A percentile compares a stretch with the other conserved stretches of the same genome.
Conservation (phyloP, 1,140 invertebrate genomes). For the Diachasmimorpha longicaudata region DNA sequence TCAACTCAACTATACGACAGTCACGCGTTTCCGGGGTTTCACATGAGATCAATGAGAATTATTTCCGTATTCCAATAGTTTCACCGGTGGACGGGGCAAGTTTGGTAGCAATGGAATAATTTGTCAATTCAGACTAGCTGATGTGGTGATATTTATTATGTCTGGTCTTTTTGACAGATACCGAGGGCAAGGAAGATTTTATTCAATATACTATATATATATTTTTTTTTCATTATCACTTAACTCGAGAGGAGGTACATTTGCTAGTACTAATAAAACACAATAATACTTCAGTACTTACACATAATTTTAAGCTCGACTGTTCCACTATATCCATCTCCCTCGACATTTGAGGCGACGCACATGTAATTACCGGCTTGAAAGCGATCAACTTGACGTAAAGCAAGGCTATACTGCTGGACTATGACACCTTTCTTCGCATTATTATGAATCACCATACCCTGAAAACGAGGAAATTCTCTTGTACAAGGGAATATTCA, state of each 20-base stretch:
- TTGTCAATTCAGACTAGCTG: constrained; percentile 43
- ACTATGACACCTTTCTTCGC: constrained; percentile 82
- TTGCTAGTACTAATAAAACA: no score
- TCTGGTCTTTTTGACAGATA: constrained; percentile 7
- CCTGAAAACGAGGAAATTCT: constrained; percentile 62
- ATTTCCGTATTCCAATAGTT: constrained; percentile 48
- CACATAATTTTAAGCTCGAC: constrained; percentile 87
- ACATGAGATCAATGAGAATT: constrained; percentile 51
- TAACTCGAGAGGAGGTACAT: no score
- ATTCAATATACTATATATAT: no score
- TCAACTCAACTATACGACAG: not conserved
- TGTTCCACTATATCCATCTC: constrained; percentile 81
- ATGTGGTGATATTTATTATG: constrained; percentile 15
- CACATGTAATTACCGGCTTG: constrained; percentile 89
- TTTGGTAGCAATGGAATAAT: constrained; percentile 46
- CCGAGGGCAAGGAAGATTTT: no score
- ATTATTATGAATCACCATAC: constrained; percentile 80
- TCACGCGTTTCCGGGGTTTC: constrained; percentile 26
- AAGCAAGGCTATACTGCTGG: constrained; percentile 78
- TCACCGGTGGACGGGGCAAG: constrained; percentile 38
- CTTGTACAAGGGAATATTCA: not conserved
- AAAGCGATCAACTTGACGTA: constrained; percentile 76
- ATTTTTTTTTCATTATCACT: no score
- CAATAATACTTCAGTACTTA: constrained; percentile 66
- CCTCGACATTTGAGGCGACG: constrained; percentile 86